A percentile compares a stretch with the other conserved stretches of the same genome.
Evolutionary conservation across 1,140 invertebrate genomes (phyloP).

Genomic region (Drosophila lacteicornis): DNA sequence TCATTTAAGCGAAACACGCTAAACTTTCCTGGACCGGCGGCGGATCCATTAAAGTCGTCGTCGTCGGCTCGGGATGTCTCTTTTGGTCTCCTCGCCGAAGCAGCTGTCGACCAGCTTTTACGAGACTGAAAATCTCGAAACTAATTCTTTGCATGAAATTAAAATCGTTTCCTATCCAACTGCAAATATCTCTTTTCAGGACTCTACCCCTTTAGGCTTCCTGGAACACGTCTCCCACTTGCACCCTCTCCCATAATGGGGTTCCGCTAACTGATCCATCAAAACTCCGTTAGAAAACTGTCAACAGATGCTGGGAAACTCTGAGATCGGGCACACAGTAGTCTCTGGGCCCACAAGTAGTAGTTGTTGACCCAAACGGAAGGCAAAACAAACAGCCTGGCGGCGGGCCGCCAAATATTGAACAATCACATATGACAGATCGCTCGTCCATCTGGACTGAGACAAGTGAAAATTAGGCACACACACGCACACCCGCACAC

Average conservation of each 20-base stretch:
- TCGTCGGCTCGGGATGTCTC: slow-evolving; percentile 25
- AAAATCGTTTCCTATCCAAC: slow-evolving; percentile 57
- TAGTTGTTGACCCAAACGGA: slow-evolving; percentile 41
- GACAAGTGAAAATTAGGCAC: slow-evolving; percentile 62
- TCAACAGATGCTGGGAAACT: slow-evolving; percentile 42
- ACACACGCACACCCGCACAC: slow-evolving; percentile 20
- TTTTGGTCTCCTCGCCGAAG: slow-evolving; percentile 5
- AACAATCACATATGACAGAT: slow-evolving; percentile 61
- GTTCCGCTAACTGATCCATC: slow-evolving; percentile 62
- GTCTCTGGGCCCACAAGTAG: not conserved
- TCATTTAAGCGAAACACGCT: slow-evolving; percentile 82
- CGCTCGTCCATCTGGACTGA: slow-evolving; percentile 24
- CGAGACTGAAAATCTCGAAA: slow-evolving; percentile 49
- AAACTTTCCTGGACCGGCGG: slow-evolving; percentile 47
- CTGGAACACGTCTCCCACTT: slow-evolving; percentile 30
- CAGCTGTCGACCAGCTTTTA: slow-evolving; percentile 2
- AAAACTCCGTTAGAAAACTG: slow-evolving; percentile 47
- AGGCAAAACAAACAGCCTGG: slow-evolving; percentile 43
- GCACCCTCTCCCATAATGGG: slow-evolving; percentile 3
- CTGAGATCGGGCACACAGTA: slow-evolving; percentile 6
- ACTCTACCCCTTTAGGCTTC: slow-evolving; percentile 17
- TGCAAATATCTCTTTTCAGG: not conserved
- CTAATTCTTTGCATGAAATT: slow-evolving; percentile 80
- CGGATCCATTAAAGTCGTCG: slow-evolving; percentile 73
- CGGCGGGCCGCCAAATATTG: slow-evolving; percentile 46